phyloP scores from a whole-genome alignment of 2,113 vertebrate genomes.

The Coturnix japonica region DNA sequence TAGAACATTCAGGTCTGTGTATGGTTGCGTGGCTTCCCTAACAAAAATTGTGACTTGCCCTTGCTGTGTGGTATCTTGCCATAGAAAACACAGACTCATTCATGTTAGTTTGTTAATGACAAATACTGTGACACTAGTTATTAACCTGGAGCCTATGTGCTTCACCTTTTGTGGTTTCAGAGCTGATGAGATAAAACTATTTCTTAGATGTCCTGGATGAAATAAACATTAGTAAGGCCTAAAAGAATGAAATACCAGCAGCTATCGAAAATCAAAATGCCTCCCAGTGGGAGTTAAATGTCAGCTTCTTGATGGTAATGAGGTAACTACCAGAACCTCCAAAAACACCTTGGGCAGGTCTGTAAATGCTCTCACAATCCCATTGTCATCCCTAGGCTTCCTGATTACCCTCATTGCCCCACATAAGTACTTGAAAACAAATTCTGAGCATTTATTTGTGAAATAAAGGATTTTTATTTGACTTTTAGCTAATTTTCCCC shows the following conservation, averaged over 20 bases:
- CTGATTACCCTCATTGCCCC: background rate
- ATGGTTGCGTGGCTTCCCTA: background rate
- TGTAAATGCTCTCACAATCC: background rate
- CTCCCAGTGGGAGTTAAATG: background rate
- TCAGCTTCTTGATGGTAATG: background rate
- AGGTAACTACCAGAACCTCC: background rate
- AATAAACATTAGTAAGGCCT: background rate
- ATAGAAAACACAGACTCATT: background rate
- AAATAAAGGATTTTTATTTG: conserved; percentile 53
- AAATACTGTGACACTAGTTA: background rate
- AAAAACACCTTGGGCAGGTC: background rate
- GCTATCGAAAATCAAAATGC: background rate
- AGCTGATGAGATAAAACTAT: background rate
- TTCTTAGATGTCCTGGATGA: background rate
- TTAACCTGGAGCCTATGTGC: background rate
- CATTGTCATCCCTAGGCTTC: background rate
- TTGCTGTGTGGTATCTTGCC: background rate
- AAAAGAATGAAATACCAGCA: background rate
- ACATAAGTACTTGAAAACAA: background rate
- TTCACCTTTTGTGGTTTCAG: background rate
- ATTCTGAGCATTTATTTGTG: conserved; percentile 34
- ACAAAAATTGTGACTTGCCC: background rate
- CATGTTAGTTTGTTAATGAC: background rate
- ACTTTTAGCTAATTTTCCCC: conserved; percentile 30
- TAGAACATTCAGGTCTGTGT: background rate